Evolutionary conservation across 92 coral and sea anemone genomes (phyloP), one percentile per base, ranked within the genome.

Genomic region (Blastomussa wellsi): DNA sequence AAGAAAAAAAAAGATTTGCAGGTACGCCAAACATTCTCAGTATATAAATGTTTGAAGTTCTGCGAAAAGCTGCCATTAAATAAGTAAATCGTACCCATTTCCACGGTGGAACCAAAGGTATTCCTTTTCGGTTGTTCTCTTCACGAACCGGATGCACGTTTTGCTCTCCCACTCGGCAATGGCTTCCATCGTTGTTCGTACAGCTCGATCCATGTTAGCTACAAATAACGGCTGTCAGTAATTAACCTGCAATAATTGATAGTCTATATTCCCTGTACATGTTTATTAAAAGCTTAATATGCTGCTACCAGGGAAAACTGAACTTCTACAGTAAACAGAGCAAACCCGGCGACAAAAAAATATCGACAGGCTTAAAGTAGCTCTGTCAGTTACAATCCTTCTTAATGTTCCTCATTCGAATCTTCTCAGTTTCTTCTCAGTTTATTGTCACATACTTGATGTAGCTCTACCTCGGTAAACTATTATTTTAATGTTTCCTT

Each of bases 111-210:
- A 92, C 95, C 97, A 95, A 62, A 96, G 72, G 75, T 85, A 96
- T 66, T 91, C 93, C 71, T 82, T 96, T 74, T 96, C 91, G 39
- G 89, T 91, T 75, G 95, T 89, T 75, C 95, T 74, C 62, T 87
- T 80, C 65, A 86, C 90, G 74, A 96, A 96, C 55, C 91, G 74
- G 51, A 96, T 74, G 41, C 98, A 96, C 0, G 98, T 96, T 68
- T 92, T 94, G 73, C 90, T 82, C 67, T 96, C 98, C 98, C 98
- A 96, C 82, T 94, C 98, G 5, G 92, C 86, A 89, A 96, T 96
- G n/a, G 96, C 98, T 66, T 86, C 93, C 88, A 87, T 84, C 36
- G 97, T 94, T 28, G 97, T 89, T 47, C 90, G 80, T 15, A 96
- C 87, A 6, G 98, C 98, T 66, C 98, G 86, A 83, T 91, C 95